These are phyloP conservation scores for Hypocryptadius cinnamomeus DNA, from an alignment of 2,113 vertebrate species.

Conservation along the genomic window DNA sequence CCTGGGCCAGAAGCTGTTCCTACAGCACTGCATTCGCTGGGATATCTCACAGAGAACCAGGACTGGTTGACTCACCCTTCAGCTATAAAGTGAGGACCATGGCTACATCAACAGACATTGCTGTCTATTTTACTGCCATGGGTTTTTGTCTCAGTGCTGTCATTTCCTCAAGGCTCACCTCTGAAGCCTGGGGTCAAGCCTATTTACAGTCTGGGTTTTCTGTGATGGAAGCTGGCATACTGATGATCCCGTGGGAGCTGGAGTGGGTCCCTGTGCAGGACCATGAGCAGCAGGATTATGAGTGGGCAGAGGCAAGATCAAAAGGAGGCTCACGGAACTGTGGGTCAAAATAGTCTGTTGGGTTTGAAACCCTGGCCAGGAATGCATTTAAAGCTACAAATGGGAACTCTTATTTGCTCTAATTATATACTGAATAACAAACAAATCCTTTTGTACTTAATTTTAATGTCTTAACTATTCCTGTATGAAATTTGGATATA, in stretches of 20 bases:
- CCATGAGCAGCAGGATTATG: not conserved
- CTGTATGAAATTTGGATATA: not conserved
- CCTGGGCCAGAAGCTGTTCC: not conserved
- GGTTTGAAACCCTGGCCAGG: not conserved
- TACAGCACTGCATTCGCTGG: not conserved
- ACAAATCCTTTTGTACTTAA: not conserved
- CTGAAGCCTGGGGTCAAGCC: not conserved
- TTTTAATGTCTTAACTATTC: not conserved
- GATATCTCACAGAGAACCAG: rapidly evolving
- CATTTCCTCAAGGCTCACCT: not conserved
- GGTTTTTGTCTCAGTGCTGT: not conserved
- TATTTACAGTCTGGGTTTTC: not conserved
- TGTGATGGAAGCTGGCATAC: not conserved
- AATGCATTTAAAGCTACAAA: not conserved
- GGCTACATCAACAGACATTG: not conserved
- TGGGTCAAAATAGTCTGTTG: not conserved
- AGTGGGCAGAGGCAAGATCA: not conserved
- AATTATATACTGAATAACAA: not conserved
- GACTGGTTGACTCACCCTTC: not conserved
- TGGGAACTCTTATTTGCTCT: not conserved
- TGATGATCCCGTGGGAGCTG: not conserved
- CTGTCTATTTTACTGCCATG: not conserved
- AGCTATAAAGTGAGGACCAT: not conserved
- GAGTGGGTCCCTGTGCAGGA: not conserved
- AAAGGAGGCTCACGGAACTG: not conserved